Evolutionary conservation across 2,888 invertebrate genomes (phyloP).

Genomic region (Sceliomorpha sp.): DNA sequence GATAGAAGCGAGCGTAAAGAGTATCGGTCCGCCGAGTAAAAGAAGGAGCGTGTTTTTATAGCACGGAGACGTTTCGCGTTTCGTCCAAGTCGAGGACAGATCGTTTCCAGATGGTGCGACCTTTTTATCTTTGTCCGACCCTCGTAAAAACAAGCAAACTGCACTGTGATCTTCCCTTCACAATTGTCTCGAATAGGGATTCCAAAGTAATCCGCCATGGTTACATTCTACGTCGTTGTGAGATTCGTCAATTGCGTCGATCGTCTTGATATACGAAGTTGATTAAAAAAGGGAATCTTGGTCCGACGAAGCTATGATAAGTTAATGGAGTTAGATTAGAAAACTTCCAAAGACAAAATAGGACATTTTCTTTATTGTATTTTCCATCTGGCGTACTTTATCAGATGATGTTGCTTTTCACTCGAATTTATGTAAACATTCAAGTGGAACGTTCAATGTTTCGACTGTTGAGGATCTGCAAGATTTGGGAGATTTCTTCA

Average conservation of each 20-base stretch:
- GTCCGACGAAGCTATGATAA: too few relatives aligned
- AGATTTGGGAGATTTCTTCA: too few relatives aligned
- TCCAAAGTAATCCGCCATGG: conserved; percentile 13
- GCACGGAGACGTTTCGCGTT: conserved; percentile 40
- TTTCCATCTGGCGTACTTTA: too few relatives aligned
- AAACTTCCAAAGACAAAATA: too few relatives aligned
- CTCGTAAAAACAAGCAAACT: conserved; percentile 31
- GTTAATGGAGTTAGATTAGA: too few relatives aligned
- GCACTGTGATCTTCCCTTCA: conserved; percentile 7
- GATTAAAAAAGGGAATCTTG: conserved; percentile 13
- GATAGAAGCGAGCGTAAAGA: conserved; percentile 37
- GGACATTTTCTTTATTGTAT: too few relatives aligned
- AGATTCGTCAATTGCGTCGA: conserved; percentile 1
- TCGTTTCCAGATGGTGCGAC: conserved; percentile 42
- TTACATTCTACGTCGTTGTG: conserved; percentile 6
- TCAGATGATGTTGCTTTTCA: too few relatives aligned
- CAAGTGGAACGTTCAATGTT: too few relatives aligned
- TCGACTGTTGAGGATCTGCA: too few relatives aligned
- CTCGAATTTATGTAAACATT: too few relatives aligned
- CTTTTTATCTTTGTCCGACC: conserved; percentile 40
- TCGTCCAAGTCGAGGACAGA: conserved; percentile 24
- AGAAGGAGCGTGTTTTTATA: conserved; percentile 51
- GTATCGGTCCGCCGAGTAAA: conserved; percentile 42
- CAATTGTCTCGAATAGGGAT: conserved; percentile 10
- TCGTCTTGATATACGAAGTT: conserved; percentile 5